Evolutionary conservation across 2,797 vertebrate genomes (phyloP).

Genomic region (Ateles fusciceps): DNA sequence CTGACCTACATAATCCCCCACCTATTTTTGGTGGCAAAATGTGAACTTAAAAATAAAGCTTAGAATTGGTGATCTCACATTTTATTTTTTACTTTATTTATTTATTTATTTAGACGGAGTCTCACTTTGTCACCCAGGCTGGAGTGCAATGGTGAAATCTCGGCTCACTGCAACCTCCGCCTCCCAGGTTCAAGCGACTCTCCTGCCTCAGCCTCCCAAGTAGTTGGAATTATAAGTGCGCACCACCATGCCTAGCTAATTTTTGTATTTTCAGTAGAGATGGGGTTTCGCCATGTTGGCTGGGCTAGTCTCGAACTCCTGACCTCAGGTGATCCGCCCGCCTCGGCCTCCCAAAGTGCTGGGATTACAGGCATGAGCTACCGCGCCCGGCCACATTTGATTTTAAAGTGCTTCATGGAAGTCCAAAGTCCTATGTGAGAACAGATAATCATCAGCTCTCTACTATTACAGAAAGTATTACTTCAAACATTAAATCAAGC

Average conservation of each 20-base stretch:
- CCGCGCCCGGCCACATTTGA: background rate
- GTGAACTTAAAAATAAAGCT: constrained; percentile 23
- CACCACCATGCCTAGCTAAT: background rate
- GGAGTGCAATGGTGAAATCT: background rate
- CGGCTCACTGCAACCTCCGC: background rate
- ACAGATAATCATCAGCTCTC: background rate
- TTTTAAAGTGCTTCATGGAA: background rate
- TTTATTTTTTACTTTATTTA: background rate
- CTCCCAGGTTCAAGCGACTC: background rate
- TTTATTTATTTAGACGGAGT: background rate
- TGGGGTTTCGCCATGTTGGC: background rate
- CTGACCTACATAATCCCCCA: background rate
- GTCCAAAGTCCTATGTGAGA: background rate
- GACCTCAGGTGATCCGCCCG: background rate
- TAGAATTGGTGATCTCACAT: background rate
- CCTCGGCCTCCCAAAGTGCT: background rate
- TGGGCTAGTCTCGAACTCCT: background rate
- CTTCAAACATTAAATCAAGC: constrained; percentile 8
- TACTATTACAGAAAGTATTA: background rate
- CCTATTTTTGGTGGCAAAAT: background rate
- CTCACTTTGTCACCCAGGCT: background rate
- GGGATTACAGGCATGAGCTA: background rate
- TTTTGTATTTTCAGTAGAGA: background rate
- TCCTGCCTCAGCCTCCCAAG: background rate
- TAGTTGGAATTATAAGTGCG: background rate